Evolutionary conservation across 2,888 invertebrate species (phyloP), one percentile per base, ranked within the genome.

Genomic region (Mesopsocus fuscifrons): DNA sequence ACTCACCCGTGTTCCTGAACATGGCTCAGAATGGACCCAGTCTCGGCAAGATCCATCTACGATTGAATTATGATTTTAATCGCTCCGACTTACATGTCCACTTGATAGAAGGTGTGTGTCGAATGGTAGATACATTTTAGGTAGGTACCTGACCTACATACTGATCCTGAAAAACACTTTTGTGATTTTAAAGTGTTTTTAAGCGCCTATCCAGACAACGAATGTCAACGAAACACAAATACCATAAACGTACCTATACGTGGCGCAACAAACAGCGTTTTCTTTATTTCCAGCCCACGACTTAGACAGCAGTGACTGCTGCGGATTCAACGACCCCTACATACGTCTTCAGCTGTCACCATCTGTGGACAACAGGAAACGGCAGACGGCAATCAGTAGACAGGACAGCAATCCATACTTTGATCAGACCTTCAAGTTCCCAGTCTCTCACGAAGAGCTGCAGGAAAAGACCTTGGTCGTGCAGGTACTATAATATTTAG

Each of bases 371-470:
- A 71, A 74, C 33, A 72, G 85, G 38, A 82, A 83, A 48, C 72
- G 89, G 3, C 85, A 89, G 60, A 87, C 88, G 0, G 73, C 76
- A 11, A 82, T 87, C 38, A 81, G 83, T 56, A 69, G 83, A 46
- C 83, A 83, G 57, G 81, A 85, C 52, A 72, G 79, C 6, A 84
- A 85, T 61, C 88, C 88, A 0, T 78, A 79, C 62, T 89, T 87
- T 60, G 83, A 89, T 64, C 85, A 89, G 57, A 81, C 82, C 58
- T 89, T 89, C 64, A 89, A 88, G 63, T 89, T 89, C 58, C 88
- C 89, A 1, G 81, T 89, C 6, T 83, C 87, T 11, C 80, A 83
- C 52, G 88, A 89, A 51, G 87, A 89, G 50, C 65, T 89, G 34
- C 72, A 75, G 42, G 81, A 83, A 45, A 84, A 82, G 59, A 77